Evolutionary conservation across 2,888 invertebrate species (phyloP).

Genomic region (Caenorhabditis sp.): DNA sequence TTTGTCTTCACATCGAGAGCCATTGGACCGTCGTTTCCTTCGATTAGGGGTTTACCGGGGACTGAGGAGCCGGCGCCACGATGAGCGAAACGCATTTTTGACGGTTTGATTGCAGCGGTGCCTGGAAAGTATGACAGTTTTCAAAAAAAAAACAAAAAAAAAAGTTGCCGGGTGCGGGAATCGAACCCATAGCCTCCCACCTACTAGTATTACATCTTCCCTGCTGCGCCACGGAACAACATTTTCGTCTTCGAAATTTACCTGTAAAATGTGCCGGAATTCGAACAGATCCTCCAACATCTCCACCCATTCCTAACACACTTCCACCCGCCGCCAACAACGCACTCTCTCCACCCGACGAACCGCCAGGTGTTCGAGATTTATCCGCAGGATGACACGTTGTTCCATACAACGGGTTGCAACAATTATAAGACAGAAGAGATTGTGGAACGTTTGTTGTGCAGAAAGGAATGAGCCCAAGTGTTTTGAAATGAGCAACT

Average conservation of each 20-base stretch:
- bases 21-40: conserved; percentile 64
- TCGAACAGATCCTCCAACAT: conserved; percentile 74
- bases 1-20: conserved; percentile 53
- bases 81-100: conserved; percentile 56
- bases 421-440: conserved; percentile 67
- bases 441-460: conserved; percentile 73
- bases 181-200: too few relatives aligned
- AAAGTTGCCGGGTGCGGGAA: too few relatives aligned
- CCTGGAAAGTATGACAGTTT: conserved; percentile 59
- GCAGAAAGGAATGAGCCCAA: conserved; percentile 74
- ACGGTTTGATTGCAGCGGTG: conserved; percentile 70
- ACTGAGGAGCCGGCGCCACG: conserved; percentile 53
- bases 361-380: conserved; percentile 50
- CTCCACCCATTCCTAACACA: conserved; percentile 71
- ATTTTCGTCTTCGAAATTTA: too few relatives aligned
- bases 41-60: conserved; percentile 62
- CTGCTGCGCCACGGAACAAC: too few relatives aligned
- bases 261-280: conserved; percentile 73
- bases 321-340: conserved; percentile 69
- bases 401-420: conserved; percentile 72
- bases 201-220: too few relatives aligned
- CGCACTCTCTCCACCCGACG: conserved; percentile 63
- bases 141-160: too few relatives aligned
- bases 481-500: conserved; percentile 51
- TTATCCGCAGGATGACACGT: conserved; percentile 41